Percentiles rank a stretch among this genome's conserved stretches.
These are phyloP conservation scores for Mastigias papua DNA, from an alignment of 30 jellyfish, hydroid and myxozoan species.

Conservation along the genomic window DNA sequence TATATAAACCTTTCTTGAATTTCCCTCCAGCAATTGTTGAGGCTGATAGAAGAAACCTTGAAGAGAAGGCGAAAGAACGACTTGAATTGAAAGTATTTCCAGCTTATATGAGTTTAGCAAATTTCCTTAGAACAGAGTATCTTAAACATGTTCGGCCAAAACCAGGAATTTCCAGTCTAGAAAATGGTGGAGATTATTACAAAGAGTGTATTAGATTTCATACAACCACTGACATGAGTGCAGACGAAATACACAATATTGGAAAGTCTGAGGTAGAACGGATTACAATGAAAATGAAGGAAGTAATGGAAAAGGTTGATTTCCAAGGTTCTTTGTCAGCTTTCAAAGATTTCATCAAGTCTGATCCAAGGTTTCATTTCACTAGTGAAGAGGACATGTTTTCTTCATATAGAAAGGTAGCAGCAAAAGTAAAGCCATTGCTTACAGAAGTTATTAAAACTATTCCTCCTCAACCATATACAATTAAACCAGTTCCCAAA, in stretches of 20 bases:
- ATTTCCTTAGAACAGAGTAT: conserved; percentile 48
- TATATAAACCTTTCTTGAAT: conserved; percentile 67
- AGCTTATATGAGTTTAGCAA: conserved; percentile 40
- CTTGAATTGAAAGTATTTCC: conserved; percentile 52
- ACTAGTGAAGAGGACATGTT: conserved; percentile 73
- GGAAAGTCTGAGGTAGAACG: conserved; percentile 83
- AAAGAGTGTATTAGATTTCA: conserved; percentile 89
- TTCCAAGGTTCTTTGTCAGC: conserved; percentile 73
- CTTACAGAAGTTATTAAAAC: conserved; percentile 54
- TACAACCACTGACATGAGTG: conserved; percentile 82
- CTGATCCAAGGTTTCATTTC: conserved; percentile 70
- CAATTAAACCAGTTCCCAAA: conserved; percentile 80
- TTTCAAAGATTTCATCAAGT: conserved; percentile 62
- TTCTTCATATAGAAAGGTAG: conserved; percentile 53
- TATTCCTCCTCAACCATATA: conserved; percentile 56
- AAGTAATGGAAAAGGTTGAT: conserved; percentile 60
- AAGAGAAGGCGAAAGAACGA: conserved; percentile 45
- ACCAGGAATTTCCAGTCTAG: conserved; percentile 65
- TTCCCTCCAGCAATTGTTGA: conserved; percentile 48
- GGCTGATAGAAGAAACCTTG: conserved; percentile 18
- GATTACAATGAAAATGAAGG: conserved; percentile 72
- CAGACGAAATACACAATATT: conserved; percentile 78
- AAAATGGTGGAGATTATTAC: conserved; percentile 77
- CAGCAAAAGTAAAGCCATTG: conserved; percentile 37
- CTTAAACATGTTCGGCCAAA: conserved; percentile 60